These are phyloP conservation scores for Aporophyla lueneburgensis DNA, from an alignment of 2,888 invertebrate genomes.

Conservation along the genomic window DNA sequence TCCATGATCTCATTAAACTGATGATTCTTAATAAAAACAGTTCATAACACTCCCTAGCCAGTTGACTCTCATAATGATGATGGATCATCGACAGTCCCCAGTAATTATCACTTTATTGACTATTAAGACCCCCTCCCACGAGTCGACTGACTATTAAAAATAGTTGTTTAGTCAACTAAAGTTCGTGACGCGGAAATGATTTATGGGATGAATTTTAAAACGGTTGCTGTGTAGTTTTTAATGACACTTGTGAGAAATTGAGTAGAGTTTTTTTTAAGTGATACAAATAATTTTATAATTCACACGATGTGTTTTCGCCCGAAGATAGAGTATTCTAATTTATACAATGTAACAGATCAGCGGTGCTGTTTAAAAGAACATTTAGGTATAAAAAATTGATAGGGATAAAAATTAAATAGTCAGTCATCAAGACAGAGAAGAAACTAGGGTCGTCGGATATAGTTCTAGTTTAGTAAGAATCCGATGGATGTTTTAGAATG, in stretches of 20 bases:
- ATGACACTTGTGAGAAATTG: constrained; percentile 17
- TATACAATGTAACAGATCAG: too few species aligned
- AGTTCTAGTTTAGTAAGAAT: too few species aligned
- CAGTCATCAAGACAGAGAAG: too few species aligned
- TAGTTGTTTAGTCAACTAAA: constrained; percentile 72
- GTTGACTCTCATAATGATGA: constrained; percentile 77
- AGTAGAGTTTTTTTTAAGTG: neutral
- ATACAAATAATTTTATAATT: neutral
- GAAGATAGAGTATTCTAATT: too few species aligned
- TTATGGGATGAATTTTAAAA: constrained; percentile 69
- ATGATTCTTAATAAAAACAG: constrained; percentile 54
- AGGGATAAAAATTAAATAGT: too few species aligned
- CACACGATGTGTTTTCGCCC: neutral
- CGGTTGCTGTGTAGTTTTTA: constrained; percentile 45
- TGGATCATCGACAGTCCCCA: constrained; percentile 78
- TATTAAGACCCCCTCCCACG: constrained; percentile 71
- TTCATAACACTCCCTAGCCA: constrained; percentile 38
- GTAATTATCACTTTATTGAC: constrained; percentile 82
- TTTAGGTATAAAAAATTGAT: too few species aligned
- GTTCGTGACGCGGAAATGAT: constrained; percentile 76
- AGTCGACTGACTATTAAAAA: constrained; percentile 73
- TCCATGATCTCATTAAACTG: constrained; percentile 21
- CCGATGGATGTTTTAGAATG: too few species aligned
- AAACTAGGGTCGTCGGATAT: too few species aligned
- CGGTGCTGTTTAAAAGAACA: too few species aligned